Evolutionary conservation across 2,113 vertebrate genomes (phyloP).

Genomic region (Psittacula cyanocephala): DNA sequence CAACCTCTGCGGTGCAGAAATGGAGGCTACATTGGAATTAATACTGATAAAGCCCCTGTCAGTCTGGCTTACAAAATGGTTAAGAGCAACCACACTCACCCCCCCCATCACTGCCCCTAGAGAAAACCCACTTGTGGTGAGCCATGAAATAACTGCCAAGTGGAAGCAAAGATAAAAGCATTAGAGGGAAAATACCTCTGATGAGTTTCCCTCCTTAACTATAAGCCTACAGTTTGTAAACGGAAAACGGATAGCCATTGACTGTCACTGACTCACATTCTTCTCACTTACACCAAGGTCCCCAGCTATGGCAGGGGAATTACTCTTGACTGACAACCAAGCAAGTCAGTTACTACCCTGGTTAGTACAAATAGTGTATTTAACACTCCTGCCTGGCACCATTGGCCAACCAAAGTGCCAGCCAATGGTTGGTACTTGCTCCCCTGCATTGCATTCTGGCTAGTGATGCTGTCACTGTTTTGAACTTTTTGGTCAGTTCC

Average conservation of each 20-base stretch:
- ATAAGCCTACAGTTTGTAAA: neutral
- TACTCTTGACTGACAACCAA: neutral
- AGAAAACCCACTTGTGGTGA: neutral
- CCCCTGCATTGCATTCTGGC: neutral
- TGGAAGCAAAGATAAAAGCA: neutral
- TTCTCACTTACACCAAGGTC: neutral
- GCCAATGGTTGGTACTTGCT: neutral
- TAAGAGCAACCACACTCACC: neutral
- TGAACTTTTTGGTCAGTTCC: neutral
- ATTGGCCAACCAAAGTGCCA: accelerated
- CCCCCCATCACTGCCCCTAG: neutral
- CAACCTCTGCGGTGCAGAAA: neutral
- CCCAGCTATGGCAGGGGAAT: neutral
- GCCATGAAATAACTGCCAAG: neutral
- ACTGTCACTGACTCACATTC: neutral
- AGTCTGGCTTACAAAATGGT: neutral
- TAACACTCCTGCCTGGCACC: neutral
- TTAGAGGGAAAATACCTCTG: neutral
- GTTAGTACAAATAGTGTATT: neutral
- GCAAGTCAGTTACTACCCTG: neutral
- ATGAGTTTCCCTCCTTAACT: neutral
- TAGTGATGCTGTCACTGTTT: neutral
- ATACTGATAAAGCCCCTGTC: neutral
- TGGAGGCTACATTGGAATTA: accelerated
- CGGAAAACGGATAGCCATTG: accelerated